These are phyloP conservation scores for Spinibarbus caldwelli DNA, from an alignment of 2,797 vertebrate species.

Conservation along the genomic window DNA sequence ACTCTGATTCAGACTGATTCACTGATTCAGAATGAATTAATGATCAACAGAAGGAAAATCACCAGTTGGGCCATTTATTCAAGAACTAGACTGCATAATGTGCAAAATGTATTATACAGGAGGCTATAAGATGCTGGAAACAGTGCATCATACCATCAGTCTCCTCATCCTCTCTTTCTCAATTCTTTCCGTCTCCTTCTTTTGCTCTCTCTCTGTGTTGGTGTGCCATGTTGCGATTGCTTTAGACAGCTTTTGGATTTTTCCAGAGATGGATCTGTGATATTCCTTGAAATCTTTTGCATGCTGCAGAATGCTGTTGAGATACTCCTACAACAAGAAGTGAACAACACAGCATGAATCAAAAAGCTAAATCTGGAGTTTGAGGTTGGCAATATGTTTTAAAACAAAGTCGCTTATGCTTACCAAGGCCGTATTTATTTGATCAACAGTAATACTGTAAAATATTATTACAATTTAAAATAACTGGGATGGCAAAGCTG, in stretches of 20 bases:
- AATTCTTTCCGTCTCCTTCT: slow-evolving; percentile 96
- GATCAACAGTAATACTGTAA: background rate
- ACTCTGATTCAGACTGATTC: too few species aligned
- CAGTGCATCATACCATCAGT: slow-evolving; percentile 85
- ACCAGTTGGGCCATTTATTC: background rate
- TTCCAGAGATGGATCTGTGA: slow-evolving; percentile 93
- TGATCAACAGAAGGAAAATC: background rate
- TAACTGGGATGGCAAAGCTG: background rate
- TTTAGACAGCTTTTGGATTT: slow-evolving; percentile 94
- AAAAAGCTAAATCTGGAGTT: background rate
- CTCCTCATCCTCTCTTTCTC: slow-evolving; percentile 98
- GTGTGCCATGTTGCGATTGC: slow-evolving; percentile 96
- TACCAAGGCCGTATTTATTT: background rate
- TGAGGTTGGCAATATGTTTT: background rate
- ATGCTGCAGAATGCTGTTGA: slow-evolving; percentile 97
- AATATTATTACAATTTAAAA: background rate
- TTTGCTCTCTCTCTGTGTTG: slow-evolving; percentile 96
- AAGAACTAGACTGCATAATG: background rate
- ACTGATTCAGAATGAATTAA: background rate
- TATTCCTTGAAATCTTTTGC: slow-evolving; percentile 99
- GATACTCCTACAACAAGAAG: slow-evolving; percentile 85
- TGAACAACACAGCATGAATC: background rate
- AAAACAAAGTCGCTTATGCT: background rate
- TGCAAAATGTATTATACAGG: background rate
- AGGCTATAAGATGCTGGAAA: background rate